Evolutionary conservation across 2,113 vertebrate species (phyloP).

Genomic region (Bettongia penicillata): DNA sequence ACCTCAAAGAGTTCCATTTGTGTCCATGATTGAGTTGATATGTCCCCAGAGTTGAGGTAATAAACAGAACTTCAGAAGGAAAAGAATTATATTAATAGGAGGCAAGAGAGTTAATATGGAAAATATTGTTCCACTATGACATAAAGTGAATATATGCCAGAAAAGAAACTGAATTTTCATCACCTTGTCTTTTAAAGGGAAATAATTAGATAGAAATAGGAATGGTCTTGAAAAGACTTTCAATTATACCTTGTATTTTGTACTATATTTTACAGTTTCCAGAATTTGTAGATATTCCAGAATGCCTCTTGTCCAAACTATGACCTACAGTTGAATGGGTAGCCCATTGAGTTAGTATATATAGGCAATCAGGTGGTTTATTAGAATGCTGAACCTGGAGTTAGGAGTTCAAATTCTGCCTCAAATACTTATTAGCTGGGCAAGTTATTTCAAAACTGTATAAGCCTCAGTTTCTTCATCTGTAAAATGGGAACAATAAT

Average conservation of each 20-base stretch:
- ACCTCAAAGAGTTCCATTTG: neutral
- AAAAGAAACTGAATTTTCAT: neutral
- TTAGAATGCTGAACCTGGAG: neutral
- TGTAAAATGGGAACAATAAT: neutral
- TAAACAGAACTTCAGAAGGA: neutral
- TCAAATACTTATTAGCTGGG: neutral
- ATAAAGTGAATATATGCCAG: neutral
- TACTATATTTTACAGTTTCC: neutral
- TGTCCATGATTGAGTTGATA: neutral
- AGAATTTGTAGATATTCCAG: neutral
- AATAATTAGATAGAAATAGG: neutral
- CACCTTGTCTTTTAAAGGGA: slow-evolving; percentile 3
- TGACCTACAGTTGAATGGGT: neutral
- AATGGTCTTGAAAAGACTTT: neutral
- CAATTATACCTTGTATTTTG: neutral
- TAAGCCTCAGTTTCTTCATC: neutral
- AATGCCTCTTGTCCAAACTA: neutral
- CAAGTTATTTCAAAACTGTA: neutral
- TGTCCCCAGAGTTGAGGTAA: neutral
- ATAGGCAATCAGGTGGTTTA: neutral
- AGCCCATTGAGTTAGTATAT: neutral
- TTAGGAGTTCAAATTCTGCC: neutral
- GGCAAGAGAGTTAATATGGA: neutral
- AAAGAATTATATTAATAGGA: neutral
- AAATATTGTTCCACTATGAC: neutral